These are phyloP conservation scores for Sycophila texana DNA, from an alignment of 2,888 invertebrate genomes.

Conservation along the genomic window DNA sequence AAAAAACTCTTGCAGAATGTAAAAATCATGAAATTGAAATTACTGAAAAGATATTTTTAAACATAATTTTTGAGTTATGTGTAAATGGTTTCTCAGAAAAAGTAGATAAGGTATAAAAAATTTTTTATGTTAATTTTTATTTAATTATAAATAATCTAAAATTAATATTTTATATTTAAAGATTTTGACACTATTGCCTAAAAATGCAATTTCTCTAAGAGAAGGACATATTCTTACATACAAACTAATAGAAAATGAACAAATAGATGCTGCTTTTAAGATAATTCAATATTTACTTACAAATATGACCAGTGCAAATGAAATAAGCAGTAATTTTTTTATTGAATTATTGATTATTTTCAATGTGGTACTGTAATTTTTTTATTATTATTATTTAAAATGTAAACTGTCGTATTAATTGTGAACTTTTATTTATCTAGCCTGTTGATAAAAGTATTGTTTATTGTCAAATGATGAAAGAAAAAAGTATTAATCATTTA, in stretches of 20 bases:
- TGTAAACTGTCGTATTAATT: neutral
- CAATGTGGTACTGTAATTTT: conserved; percentile 1
- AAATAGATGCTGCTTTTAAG: conserved; percentile 27
- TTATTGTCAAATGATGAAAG: conserved; percentile 3
- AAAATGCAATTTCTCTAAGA: neutral
- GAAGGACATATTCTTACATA: conserved; percentile 18
- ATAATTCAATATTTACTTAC: conserved; percentile 20
- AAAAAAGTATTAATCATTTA: conserved; percentile 9
- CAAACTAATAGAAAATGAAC: conserved; percentile 25
- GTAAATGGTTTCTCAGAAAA: conserved; percentile 81
- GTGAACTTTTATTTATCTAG: conserved; percentile 13
- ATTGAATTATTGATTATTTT: conserved; percentile 14
- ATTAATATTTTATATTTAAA: neutral
- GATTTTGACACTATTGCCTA: conserved; percentile 10
- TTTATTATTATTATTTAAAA: neutral
- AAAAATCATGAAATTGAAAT: conserved; percentile 81
- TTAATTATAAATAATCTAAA: neutral
- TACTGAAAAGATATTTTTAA: conserved; percentile 85
- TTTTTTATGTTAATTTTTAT: neutral
- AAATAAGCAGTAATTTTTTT: conserved; percentile 19
- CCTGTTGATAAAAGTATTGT: conserved; percentile 26
- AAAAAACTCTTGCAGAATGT: conserved; percentile 79
- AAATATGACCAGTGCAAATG: neutral
- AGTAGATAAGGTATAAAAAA: conserved; percentile 76
- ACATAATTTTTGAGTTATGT: conserved; percentile 83